Conservation (phyloP, 2,888 invertebrate genomes). For the Eurytoma californica region DNA sequence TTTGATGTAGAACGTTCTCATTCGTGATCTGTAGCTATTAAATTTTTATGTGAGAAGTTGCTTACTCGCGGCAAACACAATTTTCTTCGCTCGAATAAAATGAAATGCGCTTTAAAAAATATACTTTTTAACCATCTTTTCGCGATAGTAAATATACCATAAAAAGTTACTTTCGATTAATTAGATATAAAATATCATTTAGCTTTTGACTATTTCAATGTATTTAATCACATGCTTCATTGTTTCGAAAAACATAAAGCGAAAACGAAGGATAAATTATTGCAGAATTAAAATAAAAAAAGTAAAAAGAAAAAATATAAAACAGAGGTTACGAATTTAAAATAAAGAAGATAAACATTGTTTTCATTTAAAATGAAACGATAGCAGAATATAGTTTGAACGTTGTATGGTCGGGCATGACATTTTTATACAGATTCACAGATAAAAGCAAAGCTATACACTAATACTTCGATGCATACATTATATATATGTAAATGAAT, state of each 20-base stretch:
- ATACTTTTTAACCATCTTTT: constrained; percentile 48
- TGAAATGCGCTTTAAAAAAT: constrained; percentile 55
- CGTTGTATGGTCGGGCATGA: too few species aligned
- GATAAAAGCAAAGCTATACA: constrained; percentile 33
- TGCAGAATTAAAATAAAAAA: too few species aligned
- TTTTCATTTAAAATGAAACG: too few species aligned
- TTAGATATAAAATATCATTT: constrained; percentile 34
- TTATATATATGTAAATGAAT: not conserved
- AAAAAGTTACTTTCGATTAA: constrained; percentile 38
- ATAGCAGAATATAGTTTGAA: too few species aligned
- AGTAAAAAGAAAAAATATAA: too few species aligned
- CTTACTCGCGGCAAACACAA: constrained; percentile 57
- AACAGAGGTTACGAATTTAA: too few species aligned
- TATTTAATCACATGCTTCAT: too few species aligned
- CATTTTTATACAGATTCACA: not conserved
- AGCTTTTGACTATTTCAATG: not conserved
- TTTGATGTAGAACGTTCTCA: constrained; percentile 57
- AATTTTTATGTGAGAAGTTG: constrained; percentile 58
- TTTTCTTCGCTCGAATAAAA: constrained; percentile 57
- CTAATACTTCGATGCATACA: constrained; percentile 40
- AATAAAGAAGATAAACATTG: too few species aligned
- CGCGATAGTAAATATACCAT: constrained; percentile 35
- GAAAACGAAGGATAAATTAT: too few species aligned
- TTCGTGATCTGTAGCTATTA: constrained; percentile 58
- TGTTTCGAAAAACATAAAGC: too few species aligned